Conservation (phyloP, 1,140 invertebrate genomes). For the Drosophila ananassae region DNA sequence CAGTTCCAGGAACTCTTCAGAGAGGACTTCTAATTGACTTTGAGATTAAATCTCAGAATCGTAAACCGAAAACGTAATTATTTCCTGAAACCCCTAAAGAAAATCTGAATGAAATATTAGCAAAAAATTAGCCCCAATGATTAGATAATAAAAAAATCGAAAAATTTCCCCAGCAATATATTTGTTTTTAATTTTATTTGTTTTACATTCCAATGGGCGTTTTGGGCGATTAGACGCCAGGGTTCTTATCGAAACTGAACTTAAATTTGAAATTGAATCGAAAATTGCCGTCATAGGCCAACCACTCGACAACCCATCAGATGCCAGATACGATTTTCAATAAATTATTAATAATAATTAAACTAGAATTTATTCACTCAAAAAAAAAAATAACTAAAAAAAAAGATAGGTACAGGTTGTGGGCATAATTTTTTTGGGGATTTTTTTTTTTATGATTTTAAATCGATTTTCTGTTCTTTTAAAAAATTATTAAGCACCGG, state of each 20-base stretch:
- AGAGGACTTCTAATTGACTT: slow-evolving; percentile 6
- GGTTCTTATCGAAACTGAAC: slow-evolving; percentile 21
- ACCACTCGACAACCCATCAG: slow-evolving; percentile 23
- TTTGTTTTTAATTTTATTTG: neutral
- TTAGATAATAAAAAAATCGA: neutral
- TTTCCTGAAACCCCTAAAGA: neutral
- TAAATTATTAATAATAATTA: slow-evolving; percentile 66
- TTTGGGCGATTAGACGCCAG: slow-evolving; percentile 29
- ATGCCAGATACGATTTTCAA: slow-evolving; percentile 32
- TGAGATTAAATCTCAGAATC: slow-evolving; percentile 2
- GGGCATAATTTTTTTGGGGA: slow-evolving; percentile 32
- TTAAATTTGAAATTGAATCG: slow-evolving; percentile 13
- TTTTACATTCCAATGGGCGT: neutral
- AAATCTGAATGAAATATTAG: neutral
- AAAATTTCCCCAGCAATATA: neutral
- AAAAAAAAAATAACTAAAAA: slow-evolving; percentile 35
- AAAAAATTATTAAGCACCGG: neutral
- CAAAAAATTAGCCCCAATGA: neutral
- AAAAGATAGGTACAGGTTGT: slow-evolving; percentile 9
- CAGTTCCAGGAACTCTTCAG: slow-evolving; percentile 14
- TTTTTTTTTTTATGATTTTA: neutral
- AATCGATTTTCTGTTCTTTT: neutral
- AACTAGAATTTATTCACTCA: slow-evolving; percentile 63
- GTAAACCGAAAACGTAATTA: neutral
- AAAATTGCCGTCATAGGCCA: slow-evolving; percentile 21